Percentiles rank a stretch among this genome's conserved stretches.
Evolutionary conservation across 2,888 invertebrate genomes (phyloP).

Genomic region (Blera fallax): DNA sequence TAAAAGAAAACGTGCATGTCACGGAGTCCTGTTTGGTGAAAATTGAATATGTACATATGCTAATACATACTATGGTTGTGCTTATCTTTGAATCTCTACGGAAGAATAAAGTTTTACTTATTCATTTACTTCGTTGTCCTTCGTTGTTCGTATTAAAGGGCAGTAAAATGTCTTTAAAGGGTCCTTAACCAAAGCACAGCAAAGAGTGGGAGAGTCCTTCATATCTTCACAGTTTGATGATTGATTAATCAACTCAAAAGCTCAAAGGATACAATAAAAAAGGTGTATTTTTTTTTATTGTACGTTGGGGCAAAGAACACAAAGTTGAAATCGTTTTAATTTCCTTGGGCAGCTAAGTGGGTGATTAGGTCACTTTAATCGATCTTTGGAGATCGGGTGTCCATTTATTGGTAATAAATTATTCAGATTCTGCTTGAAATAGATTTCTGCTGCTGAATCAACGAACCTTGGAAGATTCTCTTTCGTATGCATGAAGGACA

Average conservation of each 20-base stretch:
- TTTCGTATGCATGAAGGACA: neutral
- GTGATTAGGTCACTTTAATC: neutral
- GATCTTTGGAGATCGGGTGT: neutral
- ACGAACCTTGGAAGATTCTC: neutral
- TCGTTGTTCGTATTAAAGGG: neutral
- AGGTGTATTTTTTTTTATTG: neutral
- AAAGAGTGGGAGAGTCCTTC: neutral
- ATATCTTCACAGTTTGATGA: conserved; percentile 10
- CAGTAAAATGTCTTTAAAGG: conserved; percentile 23
- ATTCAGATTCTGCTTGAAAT: neutral
- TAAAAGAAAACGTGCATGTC: conserved; percentile 20
- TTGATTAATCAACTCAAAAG: conserved; percentile 39
- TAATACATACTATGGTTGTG: neutral
- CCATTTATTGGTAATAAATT: neutral
- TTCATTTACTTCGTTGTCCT: neutral
- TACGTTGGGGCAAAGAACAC: neutral
- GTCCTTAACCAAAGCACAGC: neutral
- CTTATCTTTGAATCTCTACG: conserved; percentile 20
- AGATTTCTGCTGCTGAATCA: neutral
- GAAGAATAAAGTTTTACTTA: conserved; percentile 5
- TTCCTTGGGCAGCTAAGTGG: neutral
- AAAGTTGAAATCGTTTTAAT: conserved; percentile 2
- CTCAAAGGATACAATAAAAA: neutral
- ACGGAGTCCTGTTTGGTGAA: neutral
- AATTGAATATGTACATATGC: conserved; percentile 19